Percentiles rank a stretch among this genome's conserved stretches.
These are phyloP conservation scores for Probaryconus sp. DNA, from an alignment of 1,140 invertebrate genomes.

Conservation along the genomic window DNA sequence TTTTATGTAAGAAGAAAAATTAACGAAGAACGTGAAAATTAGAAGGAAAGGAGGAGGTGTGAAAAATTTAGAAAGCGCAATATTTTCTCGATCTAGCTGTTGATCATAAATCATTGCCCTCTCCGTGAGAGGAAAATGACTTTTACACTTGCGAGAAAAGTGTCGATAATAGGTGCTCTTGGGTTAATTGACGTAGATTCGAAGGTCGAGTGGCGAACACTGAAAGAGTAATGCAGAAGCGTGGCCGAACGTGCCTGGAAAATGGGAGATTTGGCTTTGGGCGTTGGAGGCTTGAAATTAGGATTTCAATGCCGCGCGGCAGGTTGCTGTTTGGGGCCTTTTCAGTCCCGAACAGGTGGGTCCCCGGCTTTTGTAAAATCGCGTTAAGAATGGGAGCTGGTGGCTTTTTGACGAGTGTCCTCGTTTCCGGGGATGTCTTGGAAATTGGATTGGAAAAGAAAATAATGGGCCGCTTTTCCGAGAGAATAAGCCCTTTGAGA, in stretches of 20 bases:
- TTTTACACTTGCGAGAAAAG: slow-evolving; percentile 21
- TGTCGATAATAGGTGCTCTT: slow-evolving; percentile 16
- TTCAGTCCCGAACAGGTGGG: slow-evolving; percentile 51
- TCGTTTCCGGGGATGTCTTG: slow-evolving; percentile 47
- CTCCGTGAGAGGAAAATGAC: not conserved
- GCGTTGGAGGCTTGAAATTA: slow-evolving; percentile 36
- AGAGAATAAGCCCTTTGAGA: slow-evolving; percentile 3
- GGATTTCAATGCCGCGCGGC: slow-evolving; percentile 35
- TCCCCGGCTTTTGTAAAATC: slow-evolving; percentile 63
- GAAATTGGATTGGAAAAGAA: not conserved
- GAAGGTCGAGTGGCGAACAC: slow-evolving; percentile 35
- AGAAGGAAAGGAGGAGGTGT: too few species aligned
- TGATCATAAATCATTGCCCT: not conserved
- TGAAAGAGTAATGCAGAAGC: slow-evolving; percentile 38
- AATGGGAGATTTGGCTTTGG: slow-evolving; percentile 70
- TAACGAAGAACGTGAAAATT: too few species aligned
- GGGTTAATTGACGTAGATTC: slow-evolving; percentile 22
- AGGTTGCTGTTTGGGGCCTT: slow-evolving; percentile 65
- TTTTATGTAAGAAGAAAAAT: too few species aligned
- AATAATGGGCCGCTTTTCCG: slow-evolving; percentile 23
- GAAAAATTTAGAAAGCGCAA: not conserved
- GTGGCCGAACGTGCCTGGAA: slow-evolving; percentile 68
- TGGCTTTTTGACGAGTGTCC: slow-evolving; percentile 65
- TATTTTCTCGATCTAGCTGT: not conserved
- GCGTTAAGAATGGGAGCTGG: slow-evolving; percentile 50